Evolutionary conservation across 2,797 vertebrate species (phyloP), one percentile per base, ranked within the genome.

Genomic region (Periparus ater): DNA sequence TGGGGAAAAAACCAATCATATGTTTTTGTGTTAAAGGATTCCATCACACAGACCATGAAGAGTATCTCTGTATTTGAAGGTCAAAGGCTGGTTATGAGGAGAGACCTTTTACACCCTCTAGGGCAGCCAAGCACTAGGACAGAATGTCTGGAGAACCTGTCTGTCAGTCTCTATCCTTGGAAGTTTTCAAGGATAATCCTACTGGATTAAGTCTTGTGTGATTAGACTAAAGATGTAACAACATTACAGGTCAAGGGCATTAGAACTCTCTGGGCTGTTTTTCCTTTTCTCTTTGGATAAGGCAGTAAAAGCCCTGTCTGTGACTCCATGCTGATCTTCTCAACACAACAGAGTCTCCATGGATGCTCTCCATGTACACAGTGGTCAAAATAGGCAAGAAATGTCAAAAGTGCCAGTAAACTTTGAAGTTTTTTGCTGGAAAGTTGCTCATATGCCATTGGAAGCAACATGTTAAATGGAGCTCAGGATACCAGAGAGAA

Each of bases 401-500:
- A 61, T n/a, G 36, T 32, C 32, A 14, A 1, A 65, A 51, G 11
- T 58, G 26, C 27, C 38, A n/a, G 5, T 36, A 67, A 47, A 26
- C 4, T 8, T 8, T 40, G 55, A 11, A 10, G 5, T 34, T 88
- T 51, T 65, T 65, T 47, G n/a, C 40, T 53, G 13, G 53, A 27
- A 20, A 34, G 18, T 32, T 60, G 30, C 5, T 77, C 4, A 1
- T n/a, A 2, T 51, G 58, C n/a, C 10, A 10, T 0, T 13, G 30
- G n/a, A 77, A 80, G 11, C 17, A 58, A 11, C 5, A 27, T 48
- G 6, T 71, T 74, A 65, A 78, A 67, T 11, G 17, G 8, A 81
- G 34, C 66, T 40, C 0, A 4, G 45, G 50, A 13, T 29, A 30
- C 11, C 7, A 8, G 30, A 38, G 45, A 34, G 70, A 60, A 57